These are phyloP conservation scores for Sesamia nonagrioides DNA, from an alignment of 1,140 invertebrate species.

Conservation along the genomic window DNA sequence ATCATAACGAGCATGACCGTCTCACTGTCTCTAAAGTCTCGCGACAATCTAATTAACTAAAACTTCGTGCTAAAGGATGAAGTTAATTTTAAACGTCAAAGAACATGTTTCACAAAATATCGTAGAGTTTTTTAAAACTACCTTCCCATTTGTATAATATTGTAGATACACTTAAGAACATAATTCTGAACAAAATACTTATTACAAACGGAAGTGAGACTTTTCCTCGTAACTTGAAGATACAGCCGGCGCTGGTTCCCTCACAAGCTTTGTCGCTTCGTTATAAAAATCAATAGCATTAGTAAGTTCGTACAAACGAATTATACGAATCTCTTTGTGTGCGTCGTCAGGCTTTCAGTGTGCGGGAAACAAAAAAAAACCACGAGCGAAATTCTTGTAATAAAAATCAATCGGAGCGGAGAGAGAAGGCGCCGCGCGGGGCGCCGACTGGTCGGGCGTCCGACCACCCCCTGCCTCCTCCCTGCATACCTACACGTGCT, in stretches of 20 bases:
- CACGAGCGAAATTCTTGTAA: slow-evolving; percentile 87
- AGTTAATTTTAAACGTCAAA: no score
- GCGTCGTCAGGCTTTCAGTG: slow-evolving; percentile 76
- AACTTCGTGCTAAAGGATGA: background rate
- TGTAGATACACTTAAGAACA: background rate
- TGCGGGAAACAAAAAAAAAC: slow-evolving; percentile 84
- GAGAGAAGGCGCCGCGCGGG: slow-evolving; percentile 82
- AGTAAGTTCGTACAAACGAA: slow-evolving; percentile 85
- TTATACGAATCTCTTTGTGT: slow-evolving; percentile 82
- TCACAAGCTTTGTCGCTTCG: slow-evolving; percentile 66
- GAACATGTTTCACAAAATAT: no score
- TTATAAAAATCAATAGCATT: slow-evolving; percentile 87
- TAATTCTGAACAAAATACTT: background rate
- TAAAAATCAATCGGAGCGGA: slow-evolving; percentile 88
- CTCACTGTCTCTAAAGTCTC: background rate
- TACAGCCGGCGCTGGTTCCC: slow-evolving; percentile 24
- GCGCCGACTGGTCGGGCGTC: slow-evolving; percentile 77
- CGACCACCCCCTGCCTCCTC: slow-evolving; percentile 59
- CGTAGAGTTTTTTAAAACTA: background rate
- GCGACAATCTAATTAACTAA: background rate
- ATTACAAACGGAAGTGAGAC: background rate
- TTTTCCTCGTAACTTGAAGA: slow-evolving; percentile 40
- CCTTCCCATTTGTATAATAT: background rate
- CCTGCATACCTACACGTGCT: slow-evolving; percentile 68
- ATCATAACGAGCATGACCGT: background rate